phyloP scores from a whole-genome alignment of 2,797 vertebrate species.

The Todus mexicanus region DNA sequence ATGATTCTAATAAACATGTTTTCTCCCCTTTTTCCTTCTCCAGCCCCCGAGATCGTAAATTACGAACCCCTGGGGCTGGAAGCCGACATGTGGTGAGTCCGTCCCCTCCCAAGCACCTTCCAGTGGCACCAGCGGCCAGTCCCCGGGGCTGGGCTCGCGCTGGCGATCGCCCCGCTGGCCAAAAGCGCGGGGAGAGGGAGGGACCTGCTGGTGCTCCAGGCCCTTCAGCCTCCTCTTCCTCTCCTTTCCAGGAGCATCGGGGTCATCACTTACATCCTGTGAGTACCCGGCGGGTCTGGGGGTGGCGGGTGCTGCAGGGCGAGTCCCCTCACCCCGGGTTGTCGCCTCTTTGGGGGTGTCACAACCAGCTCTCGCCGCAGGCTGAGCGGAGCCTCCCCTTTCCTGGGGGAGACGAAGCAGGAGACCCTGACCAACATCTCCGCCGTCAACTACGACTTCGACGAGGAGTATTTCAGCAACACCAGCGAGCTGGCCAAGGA shows the following conservation, averaged over 20 bases:
- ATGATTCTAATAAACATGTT: too few relatives aligned
- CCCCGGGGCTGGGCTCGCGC: rapidly evolving
- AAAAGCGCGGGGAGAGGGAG: neutral
- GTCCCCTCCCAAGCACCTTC: neutral
- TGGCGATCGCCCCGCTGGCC: neutral
- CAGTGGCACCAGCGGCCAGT: neutral
- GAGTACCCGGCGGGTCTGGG: slow-evolving; percentile 68
- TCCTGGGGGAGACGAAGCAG: slow-evolving; percentile 96
- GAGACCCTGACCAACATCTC: slow-evolving; percentile 98
- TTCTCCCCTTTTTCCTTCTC: neutral
- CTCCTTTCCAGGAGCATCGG: slow-evolving; percentile 89
- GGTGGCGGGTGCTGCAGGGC: rapidly evolving
- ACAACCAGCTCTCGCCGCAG: slow-evolving; percentile 53
- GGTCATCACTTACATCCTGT: slow-evolving; percentile 98
- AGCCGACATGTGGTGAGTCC: slow-evolving; percentile 96
- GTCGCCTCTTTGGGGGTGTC: neutral
- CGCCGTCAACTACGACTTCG: slow-evolving; percentile 94
- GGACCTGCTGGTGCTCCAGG: rapidly evolving
- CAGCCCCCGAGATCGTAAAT: slow-evolving; percentile 98
- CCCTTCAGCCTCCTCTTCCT: slow-evolving; percentile 4
- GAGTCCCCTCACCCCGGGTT: rapidly evolving
- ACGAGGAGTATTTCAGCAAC: slow-evolving; percentile 95
- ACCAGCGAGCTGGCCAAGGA: slow-evolving; percentile 97
- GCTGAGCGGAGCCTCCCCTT: slow-evolving; percentile 92
- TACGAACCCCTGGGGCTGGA: slow-evolving; percentile 97